Conservation (phyloP, 2,888 invertebrate genomes). For the Melanchra persicariae region DNA sequence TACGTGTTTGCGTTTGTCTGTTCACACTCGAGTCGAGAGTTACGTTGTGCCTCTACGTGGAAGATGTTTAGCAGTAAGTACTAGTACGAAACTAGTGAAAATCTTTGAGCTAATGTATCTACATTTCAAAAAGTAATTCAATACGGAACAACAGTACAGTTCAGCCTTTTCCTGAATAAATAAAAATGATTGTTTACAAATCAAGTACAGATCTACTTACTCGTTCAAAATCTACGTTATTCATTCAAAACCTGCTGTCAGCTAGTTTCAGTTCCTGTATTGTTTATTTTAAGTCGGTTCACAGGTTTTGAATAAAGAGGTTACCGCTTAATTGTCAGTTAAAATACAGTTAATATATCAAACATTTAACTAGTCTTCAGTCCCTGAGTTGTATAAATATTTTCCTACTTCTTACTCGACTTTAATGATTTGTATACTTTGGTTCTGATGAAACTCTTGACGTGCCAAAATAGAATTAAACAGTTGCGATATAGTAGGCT, state of each 20-base stretch:
- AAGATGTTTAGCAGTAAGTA: constrained; percentile 66
- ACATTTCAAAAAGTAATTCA: constrained; percentile 80
- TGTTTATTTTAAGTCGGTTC: constrained; percentile 82
- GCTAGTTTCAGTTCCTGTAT: constrained; percentile 88
- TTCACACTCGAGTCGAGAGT: constrained; percentile 54
- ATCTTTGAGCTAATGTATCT: constrained; percentile 77
- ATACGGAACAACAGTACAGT: constrained; percentile 78
- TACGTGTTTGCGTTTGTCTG: constrained; percentile 67
- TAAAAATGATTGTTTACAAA: constrained; percentile 72
- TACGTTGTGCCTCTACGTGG: constrained; percentile 71
- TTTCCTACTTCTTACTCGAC: constrained; percentile 90
- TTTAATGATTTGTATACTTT: constrained; percentile 91
- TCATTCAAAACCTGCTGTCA: constrained; percentile 89
- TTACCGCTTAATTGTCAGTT: constrained; percentile 88
- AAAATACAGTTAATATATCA: constrained; percentile 90
- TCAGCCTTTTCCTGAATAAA: constrained; percentile 81
- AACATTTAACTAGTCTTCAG: constrained; percentile 91
- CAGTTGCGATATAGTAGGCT: constrained; percentile 90
- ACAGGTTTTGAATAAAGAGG: constrained; percentile 90
- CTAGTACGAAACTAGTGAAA: constrained; percentile 66
- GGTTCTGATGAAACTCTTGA: constrained; percentile 90
- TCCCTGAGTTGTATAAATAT: constrained; percentile 91
- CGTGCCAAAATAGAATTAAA: constrained; percentile 91
- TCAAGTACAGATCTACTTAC: constrained; percentile 81
- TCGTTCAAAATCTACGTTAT: constrained; percentile 86